A percentile compares a stretch with the other conserved stretches of the same genome.
Evolutionary conservation across 2,797 vertebrate genomes (phyloP).

Genomic region (Melanogrammus aeglefinus): DNA sequence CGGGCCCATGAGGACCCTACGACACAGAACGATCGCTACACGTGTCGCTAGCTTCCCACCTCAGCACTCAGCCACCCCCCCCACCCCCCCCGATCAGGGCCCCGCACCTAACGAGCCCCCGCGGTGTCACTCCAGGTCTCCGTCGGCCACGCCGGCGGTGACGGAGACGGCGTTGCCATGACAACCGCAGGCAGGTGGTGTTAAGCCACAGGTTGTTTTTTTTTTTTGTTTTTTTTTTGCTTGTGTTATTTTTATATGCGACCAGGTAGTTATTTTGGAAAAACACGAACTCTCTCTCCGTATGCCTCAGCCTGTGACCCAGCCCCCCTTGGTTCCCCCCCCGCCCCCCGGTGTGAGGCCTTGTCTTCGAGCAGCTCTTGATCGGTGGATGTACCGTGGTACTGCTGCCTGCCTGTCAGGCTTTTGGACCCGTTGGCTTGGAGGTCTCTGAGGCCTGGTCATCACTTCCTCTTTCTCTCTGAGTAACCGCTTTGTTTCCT

Average conservation of each 20-base stretch:
- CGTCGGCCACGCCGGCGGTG: too few species aligned
- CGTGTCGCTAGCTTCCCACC: too few species aligned
- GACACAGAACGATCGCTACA: too few species aligned
- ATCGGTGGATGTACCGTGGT: conserved; percentile 17
- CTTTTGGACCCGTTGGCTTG: background rate
- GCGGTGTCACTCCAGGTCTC: too few species aligned
- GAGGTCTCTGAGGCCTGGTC: conserved; percentile 9
- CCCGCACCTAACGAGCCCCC: too few species aligned
- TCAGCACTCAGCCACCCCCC: too few species aligned
- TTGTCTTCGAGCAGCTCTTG: too few species aligned
- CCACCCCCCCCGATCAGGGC: too few species aligned
- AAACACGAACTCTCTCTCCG: background rate
- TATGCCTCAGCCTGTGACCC: background rate
- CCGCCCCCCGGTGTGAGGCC: too few species aligned
- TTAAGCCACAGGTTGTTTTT: background rate
- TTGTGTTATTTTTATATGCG: background rate
- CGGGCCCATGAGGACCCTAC: too few species aligned
- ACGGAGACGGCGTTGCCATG: background rate
- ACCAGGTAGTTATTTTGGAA: background rate
- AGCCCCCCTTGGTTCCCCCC: background rate
- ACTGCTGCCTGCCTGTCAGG: background rate
- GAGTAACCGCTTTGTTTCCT: conserved; percentile 48
- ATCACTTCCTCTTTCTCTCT: conserved; percentile 40
- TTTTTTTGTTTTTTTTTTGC: too few species aligned
- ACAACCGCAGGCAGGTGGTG: background rate